Evolutionary conservation across 2,888 invertebrate species (phyloP).

Genomic region (Lordiphosa fenestrarum): DNA sequence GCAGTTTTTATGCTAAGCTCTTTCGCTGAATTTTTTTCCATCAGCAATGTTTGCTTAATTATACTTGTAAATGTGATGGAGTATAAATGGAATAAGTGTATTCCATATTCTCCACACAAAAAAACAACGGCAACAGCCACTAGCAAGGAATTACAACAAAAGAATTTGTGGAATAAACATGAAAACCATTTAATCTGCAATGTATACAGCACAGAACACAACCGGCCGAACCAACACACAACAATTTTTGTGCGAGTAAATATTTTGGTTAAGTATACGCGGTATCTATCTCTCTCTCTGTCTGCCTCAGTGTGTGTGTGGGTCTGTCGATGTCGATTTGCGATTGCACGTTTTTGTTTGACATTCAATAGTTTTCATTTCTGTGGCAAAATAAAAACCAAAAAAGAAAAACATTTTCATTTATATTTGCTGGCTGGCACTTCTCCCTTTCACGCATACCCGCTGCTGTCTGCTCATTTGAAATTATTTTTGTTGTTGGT

Average conservation of each 20-base stretch:
- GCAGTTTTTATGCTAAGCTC: no score
- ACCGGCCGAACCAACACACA: constrained; percentile 8
- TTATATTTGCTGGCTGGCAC: constrained; percentile 27
- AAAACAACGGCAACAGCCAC: no score
- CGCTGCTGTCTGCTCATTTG: constrained; percentile 48
- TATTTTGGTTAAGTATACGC: constrained; percentile 68
- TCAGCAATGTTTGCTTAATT: no score
- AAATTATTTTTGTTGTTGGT: constrained; percentile 58
- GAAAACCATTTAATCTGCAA: constrained; percentile 67
- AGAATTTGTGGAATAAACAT: constrained; percentile 63
- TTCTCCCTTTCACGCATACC: constrained; percentile 6
- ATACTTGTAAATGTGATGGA: no score
- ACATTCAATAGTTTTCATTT: constrained; percentile 67
- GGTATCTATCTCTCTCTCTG: constrained; percentile 3
- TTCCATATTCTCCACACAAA: no score
- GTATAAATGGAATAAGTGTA: no score
- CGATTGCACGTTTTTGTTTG: constrained; percentile 61
- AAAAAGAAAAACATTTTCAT: constrained; percentile 32
- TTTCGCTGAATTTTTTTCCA: no score
- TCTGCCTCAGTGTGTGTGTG: constrained; percentile 19
- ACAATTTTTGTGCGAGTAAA: constrained; percentile 47
- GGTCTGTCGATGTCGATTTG: constrained; percentile 43
- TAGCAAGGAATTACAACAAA: constrained; percentile 28
- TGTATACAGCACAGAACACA: constrained; percentile 29
- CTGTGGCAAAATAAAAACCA: constrained; percentile 40